Conservation (phyloP, 2,797 vertebrate species). For the Loris lydekkerianus region DNA sequence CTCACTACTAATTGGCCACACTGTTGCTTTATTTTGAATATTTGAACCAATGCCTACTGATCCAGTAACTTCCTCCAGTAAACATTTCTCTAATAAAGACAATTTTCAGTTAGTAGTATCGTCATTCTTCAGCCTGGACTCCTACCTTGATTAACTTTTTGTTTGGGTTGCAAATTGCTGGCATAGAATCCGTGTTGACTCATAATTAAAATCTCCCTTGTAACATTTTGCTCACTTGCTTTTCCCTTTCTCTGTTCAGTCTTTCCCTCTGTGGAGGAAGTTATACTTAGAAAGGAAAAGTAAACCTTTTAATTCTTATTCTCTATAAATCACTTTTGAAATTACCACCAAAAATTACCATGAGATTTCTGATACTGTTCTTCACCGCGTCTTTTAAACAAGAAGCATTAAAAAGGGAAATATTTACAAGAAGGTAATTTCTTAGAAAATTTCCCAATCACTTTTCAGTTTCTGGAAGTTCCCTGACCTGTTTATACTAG, state of each 20-base stretch:
- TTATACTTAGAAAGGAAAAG: constrained; percentile 30
- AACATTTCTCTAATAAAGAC: not conserved
- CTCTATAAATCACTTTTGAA: constrained; percentile 25
- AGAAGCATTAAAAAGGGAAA: not conserved
- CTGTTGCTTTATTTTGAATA: not conserved
- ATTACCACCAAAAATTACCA: not conserved
- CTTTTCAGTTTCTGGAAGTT: not conserved
- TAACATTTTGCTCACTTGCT: constrained; percentile 8
- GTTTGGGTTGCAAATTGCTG: not conserved
- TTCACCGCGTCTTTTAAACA: constrained; percentile 43
- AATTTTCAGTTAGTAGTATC: not conserved
- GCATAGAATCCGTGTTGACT: constrained; percentile 8
- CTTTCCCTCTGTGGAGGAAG: not conserved
- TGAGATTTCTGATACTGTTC: not conserved
- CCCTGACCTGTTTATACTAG: not conserved
- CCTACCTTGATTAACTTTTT: not conserved
- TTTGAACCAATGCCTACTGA: not conserved
- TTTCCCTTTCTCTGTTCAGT: not conserved
- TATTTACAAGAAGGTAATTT: constrained; percentile 42
- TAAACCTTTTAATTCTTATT: not conserved
- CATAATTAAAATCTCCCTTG: constrained; percentile 41
- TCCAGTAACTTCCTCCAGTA: not conserved
- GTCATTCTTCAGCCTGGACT: not conserved
- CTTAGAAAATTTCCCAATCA: not conserved
- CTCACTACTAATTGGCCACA: not conserved